A percentile compares a stretch with the other conserved stretches of the same genome.
phyloP scores from a whole-genome alignment of 2,888 invertebrate species.

The Philereme vetulata region DNA sequence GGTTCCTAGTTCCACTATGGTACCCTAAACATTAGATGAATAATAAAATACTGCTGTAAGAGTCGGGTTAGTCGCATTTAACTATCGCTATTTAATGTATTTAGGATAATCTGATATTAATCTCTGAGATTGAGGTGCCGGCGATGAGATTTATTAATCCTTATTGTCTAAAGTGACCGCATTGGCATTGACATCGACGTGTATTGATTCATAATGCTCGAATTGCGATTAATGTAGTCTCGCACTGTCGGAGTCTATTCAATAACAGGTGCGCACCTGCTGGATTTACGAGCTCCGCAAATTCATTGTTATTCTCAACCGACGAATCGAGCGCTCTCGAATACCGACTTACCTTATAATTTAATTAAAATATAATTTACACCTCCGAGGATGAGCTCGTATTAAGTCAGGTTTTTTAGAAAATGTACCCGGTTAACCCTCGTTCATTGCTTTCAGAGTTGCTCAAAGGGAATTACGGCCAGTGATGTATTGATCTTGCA shows the following conservation, averaged over 20 bases:
- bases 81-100: conserved; percentile 11
- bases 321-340: conserved; percentile 61
- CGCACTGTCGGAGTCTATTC: conserved; percentile 65
- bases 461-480: conserved; percentile 14
- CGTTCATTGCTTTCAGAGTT: conserved; percentile 7
- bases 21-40: conserved; percentile 61
- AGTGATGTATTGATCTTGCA: conserved; percentile 36
- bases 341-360: conserved; percentile 53
- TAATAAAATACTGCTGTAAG: conserved; percentile 53
- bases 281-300: conserved; percentile 72
- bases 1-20: too few species aligned
- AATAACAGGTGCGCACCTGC: conserved; percentile 71
- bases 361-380: conserved; percentile 47
- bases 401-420: conserved; percentile 5
- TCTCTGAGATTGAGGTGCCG: conserved; percentile 3
- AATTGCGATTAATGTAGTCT: conserved; percentile 66
- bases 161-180: conserved; percentile 39
- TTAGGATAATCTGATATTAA: background rate
- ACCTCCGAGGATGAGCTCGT: conserved; percentile 12
- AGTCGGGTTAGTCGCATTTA: conserved; percentile 33
- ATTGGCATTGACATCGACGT: conserved; percentile 20
- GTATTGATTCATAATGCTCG: conserved; percentile 60
- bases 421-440: conserved; percentile 7
- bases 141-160: conserved; percentile 17
- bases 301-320: conserved; percentile 75